These are phyloP conservation scores for Drosophila nigricruria DNA, from an alignment of 2,888 invertebrate species.

Conservation along the genomic window DNA sequence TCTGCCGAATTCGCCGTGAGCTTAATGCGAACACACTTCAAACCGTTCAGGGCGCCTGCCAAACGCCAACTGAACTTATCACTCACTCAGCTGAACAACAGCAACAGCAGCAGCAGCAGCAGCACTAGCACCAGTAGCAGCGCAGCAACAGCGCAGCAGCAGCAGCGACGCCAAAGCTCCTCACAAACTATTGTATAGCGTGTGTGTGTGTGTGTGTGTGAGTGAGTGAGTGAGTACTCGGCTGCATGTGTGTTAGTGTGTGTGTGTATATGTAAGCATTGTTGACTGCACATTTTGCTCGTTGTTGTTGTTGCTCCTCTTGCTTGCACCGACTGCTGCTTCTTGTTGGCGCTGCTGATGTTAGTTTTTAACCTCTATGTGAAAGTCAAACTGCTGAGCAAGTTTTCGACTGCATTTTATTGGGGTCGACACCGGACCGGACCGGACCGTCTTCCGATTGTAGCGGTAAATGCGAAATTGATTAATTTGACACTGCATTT, in stretches of 20 bases:
- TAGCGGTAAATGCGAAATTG: slow-evolving; percentile 61
- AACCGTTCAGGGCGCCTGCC: slow-evolving; percentile 74
- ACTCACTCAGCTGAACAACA: slow-evolving; percentile 61
- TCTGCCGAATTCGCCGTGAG: slow-evolving; percentile 12
- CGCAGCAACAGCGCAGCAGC: slow-evolving; percentile 5
- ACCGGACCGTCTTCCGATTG: slow-evolving; percentile 46
- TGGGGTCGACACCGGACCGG: slow-evolving; percentile 44
- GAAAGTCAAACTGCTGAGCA: slow-evolving; percentile 51
- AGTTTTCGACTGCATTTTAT: slow-evolving; percentile 50
- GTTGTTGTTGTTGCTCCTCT: slow-evolving; percentile 30
- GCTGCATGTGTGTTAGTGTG: slow-evolving; percentile 20
- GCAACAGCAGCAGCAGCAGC: slow-evolving; percentile 4
- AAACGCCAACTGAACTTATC: slow-evolving; percentile 77
- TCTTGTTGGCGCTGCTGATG: slow-evolving; percentile 15
- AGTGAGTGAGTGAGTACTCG: slow-evolving; percentile 17
- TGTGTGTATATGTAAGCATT: slow-evolving; percentile 19
- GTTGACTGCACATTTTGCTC: slow-evolving; percentile 67
- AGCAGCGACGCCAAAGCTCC: slow-evolving; percentile 42
- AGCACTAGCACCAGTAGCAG: neutral
- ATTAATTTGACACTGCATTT: slow-evolving; percentile 59
- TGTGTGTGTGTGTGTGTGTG: slow-evolving; percentile 22
- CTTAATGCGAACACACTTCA: slow-evolving; percentile 31
- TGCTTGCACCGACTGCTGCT: slow-evolving; percentile 7
- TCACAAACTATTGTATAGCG: slow-evolving; percentile 32
- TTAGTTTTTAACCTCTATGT: slow-evolving; percentile 31